A percentile compares a stretch with the other conserved stretches of the same genome.
phyloP scores from a whole-genome alignment of 2,113 vertebrate species.

The Thamnophis sirtalis region DNA sequence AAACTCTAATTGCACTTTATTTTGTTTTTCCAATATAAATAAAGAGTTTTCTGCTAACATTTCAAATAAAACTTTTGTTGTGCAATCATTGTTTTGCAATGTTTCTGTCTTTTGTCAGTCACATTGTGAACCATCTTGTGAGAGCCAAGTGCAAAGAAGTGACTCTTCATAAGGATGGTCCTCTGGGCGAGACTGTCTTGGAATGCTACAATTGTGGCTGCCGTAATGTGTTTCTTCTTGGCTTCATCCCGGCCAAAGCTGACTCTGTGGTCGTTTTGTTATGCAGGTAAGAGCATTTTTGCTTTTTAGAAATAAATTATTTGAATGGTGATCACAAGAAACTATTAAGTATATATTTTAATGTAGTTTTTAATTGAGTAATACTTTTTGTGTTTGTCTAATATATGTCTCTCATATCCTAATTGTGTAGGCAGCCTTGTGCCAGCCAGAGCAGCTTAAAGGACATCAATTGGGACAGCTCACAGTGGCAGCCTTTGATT shows the following conservation, averaged over 20 bases:
- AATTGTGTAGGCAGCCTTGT: conserved; percentile 86
- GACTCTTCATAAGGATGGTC: conserved; percentile 96
- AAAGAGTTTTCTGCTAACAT: neutral
- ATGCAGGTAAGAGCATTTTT: conserved; percentile 80
- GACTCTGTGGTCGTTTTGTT: conserved; percentile 95
- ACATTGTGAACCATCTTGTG: conserved; percentile 98
- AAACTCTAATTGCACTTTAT: neutral
- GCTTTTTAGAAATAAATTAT: neutral
- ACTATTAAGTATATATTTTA: neutral
- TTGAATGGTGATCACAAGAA: neutral
- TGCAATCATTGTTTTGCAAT: accelerated
- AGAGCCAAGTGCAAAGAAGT: conserved; percentile 98
- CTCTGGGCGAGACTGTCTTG: conserved; percentile 92
- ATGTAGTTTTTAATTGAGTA: neutral
- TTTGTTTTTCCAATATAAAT: neutral
- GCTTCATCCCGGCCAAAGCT: conserved; percentile 97
- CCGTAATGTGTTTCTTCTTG: conserved; percentile 94
- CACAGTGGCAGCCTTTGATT: conserved; percentile 97
- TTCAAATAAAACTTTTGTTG: neutral
- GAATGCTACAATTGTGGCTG: conserved; percentile 99
- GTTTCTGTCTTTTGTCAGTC: conserved; percentile 70
- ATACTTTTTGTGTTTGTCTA: neutral
- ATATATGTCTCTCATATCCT: neutral
- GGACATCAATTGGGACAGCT: conserved; percentile 99
- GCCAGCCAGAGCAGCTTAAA: conserved; percentile 98